phyloP scores from a whole-genome alignment of 2,113 vertebrate species.

The Marcusenius ussheri region DNA sequence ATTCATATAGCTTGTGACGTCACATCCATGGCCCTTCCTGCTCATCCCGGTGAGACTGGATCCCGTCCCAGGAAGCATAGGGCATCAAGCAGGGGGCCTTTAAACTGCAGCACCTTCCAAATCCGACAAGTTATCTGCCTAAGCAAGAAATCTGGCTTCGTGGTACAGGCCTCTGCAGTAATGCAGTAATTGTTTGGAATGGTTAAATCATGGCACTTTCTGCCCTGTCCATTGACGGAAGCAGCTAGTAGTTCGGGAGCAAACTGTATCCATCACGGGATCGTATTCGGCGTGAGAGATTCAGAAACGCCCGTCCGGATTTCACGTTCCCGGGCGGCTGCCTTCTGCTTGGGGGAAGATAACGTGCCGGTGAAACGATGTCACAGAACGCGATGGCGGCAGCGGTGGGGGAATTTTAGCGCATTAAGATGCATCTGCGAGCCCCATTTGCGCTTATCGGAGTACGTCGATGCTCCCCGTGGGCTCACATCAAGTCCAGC shows the following conservation, averaged over 20 bases:
- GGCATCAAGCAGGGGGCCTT: background rate
- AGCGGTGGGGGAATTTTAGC: background rate
- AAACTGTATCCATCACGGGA: background rate
- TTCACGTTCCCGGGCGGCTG: background rate
- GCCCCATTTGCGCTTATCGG: background rate
- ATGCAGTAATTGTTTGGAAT: background rate
- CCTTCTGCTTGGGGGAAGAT: background rate
- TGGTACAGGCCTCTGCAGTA: background rate
- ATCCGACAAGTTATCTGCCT: background rate
- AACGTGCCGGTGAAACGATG: background rate
- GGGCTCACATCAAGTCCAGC: background rate
- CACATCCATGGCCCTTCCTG: background rate
- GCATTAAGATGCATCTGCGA: slow-evolving; percentile 4
- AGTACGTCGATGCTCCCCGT: background rate
- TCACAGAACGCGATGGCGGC: background rate
- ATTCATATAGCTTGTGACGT: background rate
- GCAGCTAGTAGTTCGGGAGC: background rate
- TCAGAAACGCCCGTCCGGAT: background rate
- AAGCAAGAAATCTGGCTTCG: background rate
- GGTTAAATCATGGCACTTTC: background rate
- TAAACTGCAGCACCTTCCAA: background rate
- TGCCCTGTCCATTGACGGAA: background rate
- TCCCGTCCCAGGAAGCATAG: background rate
- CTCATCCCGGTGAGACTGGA: background rate
- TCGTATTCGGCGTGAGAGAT: background rate